Evolutionary conservation across 1,140 invertebrate species (phyloP), one percentile per base, ranked within the genome.

Genomic region (Neomicropteryx cornuta): DNA sequence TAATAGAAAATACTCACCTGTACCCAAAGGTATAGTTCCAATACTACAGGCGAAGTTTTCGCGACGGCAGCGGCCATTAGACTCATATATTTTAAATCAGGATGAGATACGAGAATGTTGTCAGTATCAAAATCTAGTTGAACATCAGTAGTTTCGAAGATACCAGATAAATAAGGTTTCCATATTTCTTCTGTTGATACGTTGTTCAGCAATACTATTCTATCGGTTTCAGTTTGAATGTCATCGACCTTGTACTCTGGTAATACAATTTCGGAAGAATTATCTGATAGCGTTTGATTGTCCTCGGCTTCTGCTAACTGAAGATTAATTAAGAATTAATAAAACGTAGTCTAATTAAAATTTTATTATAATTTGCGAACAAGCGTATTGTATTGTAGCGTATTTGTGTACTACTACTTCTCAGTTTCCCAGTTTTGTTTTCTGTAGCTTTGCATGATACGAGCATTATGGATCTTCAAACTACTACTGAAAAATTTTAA

Each of bases 21-120:
- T 55, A 79, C 72, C 81, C 81, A 85, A 42, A 81, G 60, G 43
- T 73, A 79, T 0, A 79, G 67, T 53, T 83, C 80, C 32, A 83
- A 52, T 19, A 70, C 39, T 16, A 67, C 49, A 10, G 71, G 53
- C 1, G 76, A 67, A 0, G 58, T 61, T 5, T 62, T 61, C 5
- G 72, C 50, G 21, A 83, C 39, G 44, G 73, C 68, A 1, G 73
- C 52, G 3, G 75, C 66, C 22, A 79, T 52, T 2, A 65, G 47
- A 32, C 72, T 68, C 39, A 83, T 53, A 46, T 79, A 82, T 14
- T 66, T 54, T n/a, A 81, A 52, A 52, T 85, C 77, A 0, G 58
- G 54, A 16, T 70, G 55, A 13, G 64, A 66, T 8, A 80, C 59
- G 33, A 79, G 58, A 16, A 85, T 56, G 28, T 68, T 68, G 42